These are phyloP conservation scores for Lepus europaeus DNA, from an alignment of 2,113 vertebrate genomes.

Conservation along the genomic window DNA sequence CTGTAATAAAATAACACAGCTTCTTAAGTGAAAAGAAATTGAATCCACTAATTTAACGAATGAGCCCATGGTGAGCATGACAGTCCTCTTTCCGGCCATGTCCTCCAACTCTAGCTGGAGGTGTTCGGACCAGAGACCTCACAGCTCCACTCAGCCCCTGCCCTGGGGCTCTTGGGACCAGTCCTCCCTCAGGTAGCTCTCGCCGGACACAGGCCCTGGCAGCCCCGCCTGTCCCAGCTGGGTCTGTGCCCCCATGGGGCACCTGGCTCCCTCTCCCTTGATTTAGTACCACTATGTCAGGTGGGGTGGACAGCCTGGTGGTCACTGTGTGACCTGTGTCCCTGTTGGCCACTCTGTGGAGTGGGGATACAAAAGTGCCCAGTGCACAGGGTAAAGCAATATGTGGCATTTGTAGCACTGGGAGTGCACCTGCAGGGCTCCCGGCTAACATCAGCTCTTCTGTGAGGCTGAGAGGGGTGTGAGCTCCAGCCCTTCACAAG, in stretches of 20 bases:
- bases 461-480: accelerated
- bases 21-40: not conserved
- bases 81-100: accelerated
- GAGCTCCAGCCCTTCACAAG: accelerated
- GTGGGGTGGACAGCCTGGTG: not conserved
- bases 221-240: too few species aligned
- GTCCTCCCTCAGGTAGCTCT: not conserved
- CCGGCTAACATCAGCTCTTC: not conserved
- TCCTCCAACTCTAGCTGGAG: not conserved
- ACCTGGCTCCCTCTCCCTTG: not conserved
- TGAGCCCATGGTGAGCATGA: not conserved
- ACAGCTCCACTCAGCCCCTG: not conserved
- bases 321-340: not conserved
- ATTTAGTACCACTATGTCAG: not conserved
- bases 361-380: not conserved
- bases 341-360: not conserved
- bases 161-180: not conserved
- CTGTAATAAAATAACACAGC: not conserved
- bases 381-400: not conserved
- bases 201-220: too few species aligned
- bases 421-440: not conserved
- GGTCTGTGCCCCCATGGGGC: not conserved
- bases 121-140: not conserved
- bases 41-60: not conserved
- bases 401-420: too few species aligned